These are phyloP conservation scores for Latrodectus hesperus DNA, from an alignment of 2,888 invertebrate species.

Conservation along the genomic window DNA sequence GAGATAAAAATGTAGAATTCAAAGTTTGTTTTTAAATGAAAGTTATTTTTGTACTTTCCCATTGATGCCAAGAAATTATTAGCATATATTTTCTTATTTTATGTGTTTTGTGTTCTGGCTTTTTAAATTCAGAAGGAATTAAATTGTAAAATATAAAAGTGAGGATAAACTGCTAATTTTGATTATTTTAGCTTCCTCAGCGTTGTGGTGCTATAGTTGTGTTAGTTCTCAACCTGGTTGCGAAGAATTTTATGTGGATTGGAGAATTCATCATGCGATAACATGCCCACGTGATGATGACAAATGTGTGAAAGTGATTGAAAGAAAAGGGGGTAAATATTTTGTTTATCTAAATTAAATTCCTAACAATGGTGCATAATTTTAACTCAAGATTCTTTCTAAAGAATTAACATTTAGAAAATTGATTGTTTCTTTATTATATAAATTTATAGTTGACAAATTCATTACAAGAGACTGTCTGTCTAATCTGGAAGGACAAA, in stretches of 20 bases:
- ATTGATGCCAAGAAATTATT: too few species aligned
- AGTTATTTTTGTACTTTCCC: too few species aligned
- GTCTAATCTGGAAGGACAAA: conserved; percentile 84
- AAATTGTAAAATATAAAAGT: too few species aligned
- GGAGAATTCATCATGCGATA: conserved; percentile 85
- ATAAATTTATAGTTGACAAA: conserved; percentile 79
- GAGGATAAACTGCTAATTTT: not conserved
- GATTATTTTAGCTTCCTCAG: conserved; percentile 28
- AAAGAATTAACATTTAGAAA: not conserved
- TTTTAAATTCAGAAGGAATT: too few species aligned
- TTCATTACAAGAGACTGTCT: conserved; percentile 89
- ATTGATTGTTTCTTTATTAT: not conserved
- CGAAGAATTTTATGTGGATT: conserved; percentile 84
- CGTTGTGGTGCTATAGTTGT: conserved; percentile 90
- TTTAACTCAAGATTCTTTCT: not conserved
- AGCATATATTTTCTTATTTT: too few species aligned
- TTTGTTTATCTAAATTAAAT: not conserved
- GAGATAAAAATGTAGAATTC: too few species aligned
- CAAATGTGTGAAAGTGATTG: conserved; percentile 91
- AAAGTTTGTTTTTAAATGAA: too few species aligned
- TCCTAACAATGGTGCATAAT: not conserved
- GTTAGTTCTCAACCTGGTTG: conserved; percentile 93
- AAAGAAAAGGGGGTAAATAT: conserved; percentile 85
- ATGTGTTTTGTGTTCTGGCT: too few species aligned
- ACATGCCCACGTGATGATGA: conserved; percentile 88